Evolutionary conservation across 1,140 invertebrate genomes (phyloP), one percentile per base, ranked within the genome.

Genomic region (Drosophila hydei): DNA sequence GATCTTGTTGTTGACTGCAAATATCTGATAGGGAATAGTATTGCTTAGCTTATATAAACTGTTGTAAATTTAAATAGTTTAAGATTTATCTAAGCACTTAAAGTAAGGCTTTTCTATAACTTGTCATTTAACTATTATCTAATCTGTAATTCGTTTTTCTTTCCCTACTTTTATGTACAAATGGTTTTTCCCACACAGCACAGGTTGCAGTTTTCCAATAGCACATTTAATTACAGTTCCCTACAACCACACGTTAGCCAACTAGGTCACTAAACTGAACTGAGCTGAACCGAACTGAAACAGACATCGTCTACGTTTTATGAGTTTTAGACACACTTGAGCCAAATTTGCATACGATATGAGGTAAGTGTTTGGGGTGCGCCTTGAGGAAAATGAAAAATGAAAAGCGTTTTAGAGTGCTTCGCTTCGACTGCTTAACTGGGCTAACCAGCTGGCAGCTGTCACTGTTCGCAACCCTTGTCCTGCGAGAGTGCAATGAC

Each of bases 381-480:
- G 59, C 50, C 43, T 60, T 19, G 40, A 62, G 52, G 43, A 5
- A 52, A 43, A 25, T 25, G n/a, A 14, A 50, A 25, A n/a, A 40
- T 43, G 30, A 43, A 43, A 68, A 50, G 36, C 54, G 52, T 33
- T 61, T 64, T 47, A 50, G 23, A 42, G 59, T 19, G 54, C 33
- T 6, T 11, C 14, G 25, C 38, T 55, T 38, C 25, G 30, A 42
- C 62, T 54, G 33, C 50, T 43, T 61, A 84, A 87, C 77, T 85
- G 52, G 80, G 81, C 70, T 79, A 87, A 85, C 74, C 64, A 72
- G 40, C 56, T 61, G 63, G 33, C 80, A 87, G 69, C 73, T 85
- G 80, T 69, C 77, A 71, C 45, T 52, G 65, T 59, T 79, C 64
- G 30, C 60, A 75, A 42, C 52, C 65, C 73, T 87, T 50, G 54